Evolutionary conservation across 2,113 vertebrate genomes (phyloP), one percentile per base, ranked within the genome.

Genomic region (Cygnus buccinator): DNA sequence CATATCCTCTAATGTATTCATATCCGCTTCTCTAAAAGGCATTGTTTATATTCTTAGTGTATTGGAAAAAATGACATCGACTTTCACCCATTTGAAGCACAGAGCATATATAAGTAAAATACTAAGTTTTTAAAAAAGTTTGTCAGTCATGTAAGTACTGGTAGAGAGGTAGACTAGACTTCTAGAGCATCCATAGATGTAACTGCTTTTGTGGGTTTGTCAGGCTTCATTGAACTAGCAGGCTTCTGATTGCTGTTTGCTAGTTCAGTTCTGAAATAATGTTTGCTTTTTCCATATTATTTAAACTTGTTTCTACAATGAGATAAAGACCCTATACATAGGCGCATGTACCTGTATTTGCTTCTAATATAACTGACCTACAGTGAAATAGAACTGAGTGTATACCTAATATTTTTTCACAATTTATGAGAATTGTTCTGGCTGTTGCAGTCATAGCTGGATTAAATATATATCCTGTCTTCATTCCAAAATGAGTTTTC

Each of bases 81-180:
- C 26, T 65, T 63, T 62, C 23, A 58, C 8, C 12, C 4, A 2
- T 37, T 83, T 72, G 31, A 33, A 41, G 3, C 31, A 17, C 7
- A 31, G 14, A 41, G 15, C 3, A 4, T n/a, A 29, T 66, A 17
- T 74, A 79, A 76, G 31, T 31, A 9, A 80, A 87, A 95, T 13
- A 6, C 4, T 1, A 0, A 2, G 8, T 37, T 83, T 37, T n/a
- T 23, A 13, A 23, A 50, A 46, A 70, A 66, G 2, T 19, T 43
- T 58, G 43, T 79, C 26, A 33, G 22, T 58, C 21, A 59, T 14
- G 4, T n/a, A 61, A 77, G 21, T 50, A 33, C 18, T n/a, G 26
- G 19, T 48, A n/a, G 55, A 70, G 74, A 33, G 33, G 39, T 87
- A 13, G 20, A 39, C 20, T 63, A 29, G 33, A 54, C 21, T 72